Percentiles rank a stretch among this genome's conserved stretches.
These are phyloP conservation scores for Drosophila ezoana DNA, from an alignment of 2,888 invertebrate genomes.

Conservation along the genomic window DNA sequence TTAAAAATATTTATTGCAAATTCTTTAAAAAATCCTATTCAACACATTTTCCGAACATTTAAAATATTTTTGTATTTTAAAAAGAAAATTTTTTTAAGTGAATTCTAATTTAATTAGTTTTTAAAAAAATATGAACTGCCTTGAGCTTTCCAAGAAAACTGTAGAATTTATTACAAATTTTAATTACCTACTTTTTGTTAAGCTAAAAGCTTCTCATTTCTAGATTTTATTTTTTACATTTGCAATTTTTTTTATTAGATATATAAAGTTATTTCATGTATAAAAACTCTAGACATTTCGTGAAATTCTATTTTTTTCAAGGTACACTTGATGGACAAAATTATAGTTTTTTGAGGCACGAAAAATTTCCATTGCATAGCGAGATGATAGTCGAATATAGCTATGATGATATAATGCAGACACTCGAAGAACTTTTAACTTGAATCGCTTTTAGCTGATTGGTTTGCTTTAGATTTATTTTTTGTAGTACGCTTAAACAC, in stretches of 20 bases:
- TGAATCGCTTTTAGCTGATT: conserved; percentile 16
- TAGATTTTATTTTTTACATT: neutral
- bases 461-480: conserved; percentile 16
- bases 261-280: neutral
- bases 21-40: no score
- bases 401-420: conserved; percentile 20
- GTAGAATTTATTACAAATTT: neutral
- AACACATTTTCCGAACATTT: neutral
- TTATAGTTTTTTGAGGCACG: conserved; percentile 22
- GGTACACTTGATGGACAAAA: conserved; percentile 11
- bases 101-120: neutral
- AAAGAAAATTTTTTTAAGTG: neutral
- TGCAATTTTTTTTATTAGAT: neutral
- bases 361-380: conserved; percentile 21
- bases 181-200: neutral
- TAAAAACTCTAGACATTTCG: neutral
- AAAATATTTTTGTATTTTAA: neutral
- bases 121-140: neutral
- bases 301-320: neutral
- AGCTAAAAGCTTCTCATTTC: neutral
- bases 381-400: conserved; percentile 4
- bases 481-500: conserved; percentile 64
- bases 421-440: conserved; percentile 44
- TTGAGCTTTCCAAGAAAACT: neutral
- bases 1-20: neutral